phyloP scores from a whole-genome alignment of 2,888 invertebrate genomes.

The Lithophane socia region DNA sequence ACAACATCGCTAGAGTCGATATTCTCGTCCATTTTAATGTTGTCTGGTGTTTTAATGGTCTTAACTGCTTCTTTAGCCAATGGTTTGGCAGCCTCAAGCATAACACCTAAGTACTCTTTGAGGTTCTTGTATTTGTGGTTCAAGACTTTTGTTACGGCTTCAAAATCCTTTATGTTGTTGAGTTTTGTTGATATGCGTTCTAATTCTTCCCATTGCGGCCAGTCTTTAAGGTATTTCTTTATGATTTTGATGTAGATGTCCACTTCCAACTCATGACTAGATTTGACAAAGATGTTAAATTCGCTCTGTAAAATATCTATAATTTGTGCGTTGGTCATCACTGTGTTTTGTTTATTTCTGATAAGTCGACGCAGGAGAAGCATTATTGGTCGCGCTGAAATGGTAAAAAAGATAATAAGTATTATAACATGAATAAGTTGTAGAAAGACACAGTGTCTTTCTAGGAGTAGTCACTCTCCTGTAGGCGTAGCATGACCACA shows the following conservation, averaged over 20 bases:
- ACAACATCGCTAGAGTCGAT: constrained; percentile 64
- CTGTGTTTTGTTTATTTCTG: constrained; percentile 78
- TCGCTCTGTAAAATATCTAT: constrained; percentile 79
- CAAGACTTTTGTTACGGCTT: constrained; percentile 70
- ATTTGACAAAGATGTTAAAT: constrained; percentile 72
- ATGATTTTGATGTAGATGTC: constrained; percentile 82
- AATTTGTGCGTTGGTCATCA: constrained; percentile 81
- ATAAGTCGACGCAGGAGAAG: constrained; percentile 78
- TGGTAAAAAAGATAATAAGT: background rate
- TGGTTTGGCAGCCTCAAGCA: constrained; percentile 71
- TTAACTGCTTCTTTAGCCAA: constrained; percentile 68
- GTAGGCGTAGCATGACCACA: no score
- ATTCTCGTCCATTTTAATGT: constrained; percentile 36
- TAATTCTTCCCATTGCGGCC: constrained; percentile 85
- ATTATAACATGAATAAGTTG: background rate
- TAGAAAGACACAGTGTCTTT: no score
- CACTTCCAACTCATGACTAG: constrained; percentile 76
- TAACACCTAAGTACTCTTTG: constrained; percentile 74
- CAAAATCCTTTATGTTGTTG: constrained; percentile 67
- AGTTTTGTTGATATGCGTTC: constrained; percentile 71
- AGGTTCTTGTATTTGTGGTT: constrained; percentile 75
- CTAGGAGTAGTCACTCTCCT: no score
- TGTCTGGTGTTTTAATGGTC: constrained; percentile 36
- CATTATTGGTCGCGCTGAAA: constrained; percentile 82
- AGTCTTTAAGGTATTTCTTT: constrained; percentile 83